phyloP scores from a whole-genome alignment of 2,797 vertebrate genomes.

The Malurus splendens region DNA sequence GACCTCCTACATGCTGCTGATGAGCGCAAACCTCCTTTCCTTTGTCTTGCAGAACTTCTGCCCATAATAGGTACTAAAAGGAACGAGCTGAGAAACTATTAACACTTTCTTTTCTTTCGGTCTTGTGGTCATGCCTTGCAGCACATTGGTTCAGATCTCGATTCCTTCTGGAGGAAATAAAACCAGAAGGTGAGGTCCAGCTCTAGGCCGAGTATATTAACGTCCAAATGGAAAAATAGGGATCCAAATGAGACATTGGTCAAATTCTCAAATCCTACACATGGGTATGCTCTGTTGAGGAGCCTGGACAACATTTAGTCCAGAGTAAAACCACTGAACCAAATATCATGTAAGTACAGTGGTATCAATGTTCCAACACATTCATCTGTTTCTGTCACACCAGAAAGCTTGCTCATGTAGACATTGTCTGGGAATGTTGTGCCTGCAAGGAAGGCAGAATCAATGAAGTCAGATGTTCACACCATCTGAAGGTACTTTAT shows the following conservation, averaged over 20 bases:
- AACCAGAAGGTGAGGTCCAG: not conserved
- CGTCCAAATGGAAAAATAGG: not conserved
- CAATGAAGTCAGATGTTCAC: not conserved
- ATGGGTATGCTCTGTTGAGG: not conserved
- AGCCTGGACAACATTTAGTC: not conserved
- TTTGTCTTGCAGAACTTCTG: constrained; percentile 2
- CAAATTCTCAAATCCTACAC: not conserved
- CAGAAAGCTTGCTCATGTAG: not conserved
- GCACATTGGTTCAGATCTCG: not conserved
- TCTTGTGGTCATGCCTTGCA: not conserved
- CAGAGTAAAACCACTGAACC: not conserved
- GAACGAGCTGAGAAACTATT: not conserved
- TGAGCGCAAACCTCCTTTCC: not conserved
- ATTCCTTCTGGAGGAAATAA: not conserved
- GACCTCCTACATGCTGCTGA: not conserved
- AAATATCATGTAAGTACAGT: not conserved
- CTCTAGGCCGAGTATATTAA: not conserved
- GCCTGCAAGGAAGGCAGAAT: not conserved
- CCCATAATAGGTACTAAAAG: not conserved
- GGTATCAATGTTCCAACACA: not conserved
- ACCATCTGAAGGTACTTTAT: not conserved
- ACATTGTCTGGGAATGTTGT: not conserved
- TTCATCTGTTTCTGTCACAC: not conserved
- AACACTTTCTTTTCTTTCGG: not conserved
- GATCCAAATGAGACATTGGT: not conserved